phyloP scores from a whole-genome alignment of 1,140 invertebrate genomes.

The Orchesella cincta region DNA sequence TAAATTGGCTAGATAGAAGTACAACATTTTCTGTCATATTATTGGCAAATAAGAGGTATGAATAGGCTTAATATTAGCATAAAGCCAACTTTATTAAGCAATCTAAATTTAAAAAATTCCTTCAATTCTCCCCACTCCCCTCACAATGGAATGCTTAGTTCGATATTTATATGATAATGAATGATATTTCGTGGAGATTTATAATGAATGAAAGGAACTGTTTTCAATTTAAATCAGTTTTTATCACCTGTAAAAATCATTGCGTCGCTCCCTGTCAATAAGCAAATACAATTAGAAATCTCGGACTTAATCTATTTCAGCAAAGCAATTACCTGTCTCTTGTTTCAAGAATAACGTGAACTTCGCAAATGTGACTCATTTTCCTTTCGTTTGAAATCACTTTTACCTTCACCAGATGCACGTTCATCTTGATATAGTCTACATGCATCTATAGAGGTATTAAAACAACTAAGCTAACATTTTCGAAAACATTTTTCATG shows the following conservation, averaged over 20 bases:
- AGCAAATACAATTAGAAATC: too few species aligned
- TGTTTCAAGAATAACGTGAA: conserved; percentile 10
- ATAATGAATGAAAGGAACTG: too few species aligned
- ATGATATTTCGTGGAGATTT: too few species aligned
- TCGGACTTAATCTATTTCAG: background rate
- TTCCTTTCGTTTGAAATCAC: background rate
- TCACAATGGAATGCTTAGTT: too few species aligned
- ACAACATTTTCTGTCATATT: background rate
- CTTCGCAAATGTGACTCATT: background rate
- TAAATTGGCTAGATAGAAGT: background rate
- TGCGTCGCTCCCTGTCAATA: too few species aligned
- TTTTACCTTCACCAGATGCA: conserved; percentile 15
- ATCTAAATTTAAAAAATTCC: background rate
- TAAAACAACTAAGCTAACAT: background rate
- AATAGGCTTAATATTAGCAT: background rate
- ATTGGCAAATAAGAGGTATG: background rate
- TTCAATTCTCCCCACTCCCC: too few species aligned
- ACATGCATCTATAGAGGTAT: too few species aligned
- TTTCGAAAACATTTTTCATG: background rate
- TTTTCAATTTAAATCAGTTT: too few species aligned
- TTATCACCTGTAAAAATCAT: too few species aligned
- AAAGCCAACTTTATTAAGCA: background rate
- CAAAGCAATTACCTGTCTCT: conserved; percentile 20
- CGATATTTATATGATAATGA: too few species aligned
- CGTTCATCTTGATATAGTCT: background rate